Percentiles rank a stretch among this genome's conserved stretches.
Conservation (phyloP, 1,140 invertebrate genomes). For the Drosophila persimilis region DNA sequence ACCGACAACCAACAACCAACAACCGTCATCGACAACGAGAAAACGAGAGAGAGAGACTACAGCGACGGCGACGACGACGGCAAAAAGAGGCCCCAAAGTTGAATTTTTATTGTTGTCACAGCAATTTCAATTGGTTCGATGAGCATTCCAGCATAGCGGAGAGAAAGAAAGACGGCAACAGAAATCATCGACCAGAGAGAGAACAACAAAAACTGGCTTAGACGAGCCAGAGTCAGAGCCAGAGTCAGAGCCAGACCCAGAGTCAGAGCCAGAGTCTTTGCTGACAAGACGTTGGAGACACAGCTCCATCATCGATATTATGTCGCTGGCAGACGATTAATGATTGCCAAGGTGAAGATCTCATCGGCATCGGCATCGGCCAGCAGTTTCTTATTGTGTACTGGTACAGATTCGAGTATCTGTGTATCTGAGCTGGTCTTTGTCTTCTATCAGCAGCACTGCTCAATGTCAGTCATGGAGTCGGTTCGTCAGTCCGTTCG, state of each 20-base stretch:
- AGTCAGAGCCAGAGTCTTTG: no score
- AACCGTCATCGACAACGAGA: not conserved
- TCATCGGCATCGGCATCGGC: conserved; percentile 47
- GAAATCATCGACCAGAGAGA: conserved; percentile 19
- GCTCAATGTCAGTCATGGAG: conserved; percentile 72
- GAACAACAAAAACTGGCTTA: conserved; percentile 62
- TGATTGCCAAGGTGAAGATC: conserved; percentile 83
- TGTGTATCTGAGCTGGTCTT: not conserved
- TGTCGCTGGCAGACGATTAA: conserved; percentile 82
- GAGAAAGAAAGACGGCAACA: conserved; percentile 26
- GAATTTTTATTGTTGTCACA: conserved; percentile 83
- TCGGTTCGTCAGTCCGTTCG: conserved; percentile 65
- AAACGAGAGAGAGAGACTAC: not conserved
- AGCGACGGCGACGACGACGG: not conserved
- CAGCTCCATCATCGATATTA: conserved; percentile 82
- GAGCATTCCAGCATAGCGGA: conserved; percentile 76
- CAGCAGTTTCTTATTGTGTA: no score
- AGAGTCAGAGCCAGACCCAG: no score
- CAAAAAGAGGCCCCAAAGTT: conserved; percentile 74
- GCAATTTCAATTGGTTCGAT: conserved; percentile 83
- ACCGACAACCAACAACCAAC: conserved; percentile 11
- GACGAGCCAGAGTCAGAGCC: conserved; percentile 17
- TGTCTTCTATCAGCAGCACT: conserved; percentile 26
- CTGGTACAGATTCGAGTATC: no score
- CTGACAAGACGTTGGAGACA: conserved; percentile 34